Evolutionary conservation across 2,888 invertebrate species (phyloP).

Genomic region (Venustoraphidia nigricollis): DNA sequence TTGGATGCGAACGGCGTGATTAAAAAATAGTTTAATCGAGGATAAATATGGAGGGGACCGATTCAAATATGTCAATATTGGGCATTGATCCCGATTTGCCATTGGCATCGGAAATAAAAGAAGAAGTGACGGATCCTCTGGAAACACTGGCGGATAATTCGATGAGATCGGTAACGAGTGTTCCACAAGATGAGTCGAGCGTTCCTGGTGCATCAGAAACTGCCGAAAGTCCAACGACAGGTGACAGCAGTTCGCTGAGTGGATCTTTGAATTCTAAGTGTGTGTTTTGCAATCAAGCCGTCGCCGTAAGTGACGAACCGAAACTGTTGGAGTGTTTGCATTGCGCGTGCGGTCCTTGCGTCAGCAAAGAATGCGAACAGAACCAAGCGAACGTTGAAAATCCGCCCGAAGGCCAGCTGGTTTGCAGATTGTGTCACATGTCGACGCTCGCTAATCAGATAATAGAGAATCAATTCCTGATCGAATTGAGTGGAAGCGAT

Average conservation of each 20-base stretch:
- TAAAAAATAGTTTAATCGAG: no score
- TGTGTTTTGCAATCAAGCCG: constrained; percentile 29
- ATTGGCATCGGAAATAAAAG: constrained; percentile 1
- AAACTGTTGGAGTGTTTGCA: constrained; percentile 81
- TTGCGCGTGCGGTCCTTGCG: constrained; percentile 64
- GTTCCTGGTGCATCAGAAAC: background rate
- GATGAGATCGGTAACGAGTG: background rate
- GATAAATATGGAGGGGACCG: background rate
- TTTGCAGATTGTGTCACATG: constrained; percentile 60
- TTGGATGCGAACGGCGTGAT: no score
- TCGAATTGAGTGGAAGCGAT: constrained; percentile 43
- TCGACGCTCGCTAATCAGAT: constrained; percentile 55
- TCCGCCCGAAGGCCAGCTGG: constrained; percentile 26
- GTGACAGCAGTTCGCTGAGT: constrained; percentile 17
- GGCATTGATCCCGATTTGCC: constrained; percentile 2
- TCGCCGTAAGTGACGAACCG: constrained; percentile 44
- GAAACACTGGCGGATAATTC: background rate
- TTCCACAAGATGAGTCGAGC: background rate
- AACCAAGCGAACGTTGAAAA: constrained; percentile 26
- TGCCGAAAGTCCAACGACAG: constrained; percentile 25
- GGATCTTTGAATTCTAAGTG: constrained; percentile 19
- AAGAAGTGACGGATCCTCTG: constrained; percentile 3
- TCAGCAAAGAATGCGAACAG: constrained; percentile 45
- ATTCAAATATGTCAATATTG: background rate
- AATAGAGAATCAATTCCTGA: constrained; percentile 71